Conservation (phyloP, 2,888 invertebrate species). For the Dichetophora obliterata region DNA sequence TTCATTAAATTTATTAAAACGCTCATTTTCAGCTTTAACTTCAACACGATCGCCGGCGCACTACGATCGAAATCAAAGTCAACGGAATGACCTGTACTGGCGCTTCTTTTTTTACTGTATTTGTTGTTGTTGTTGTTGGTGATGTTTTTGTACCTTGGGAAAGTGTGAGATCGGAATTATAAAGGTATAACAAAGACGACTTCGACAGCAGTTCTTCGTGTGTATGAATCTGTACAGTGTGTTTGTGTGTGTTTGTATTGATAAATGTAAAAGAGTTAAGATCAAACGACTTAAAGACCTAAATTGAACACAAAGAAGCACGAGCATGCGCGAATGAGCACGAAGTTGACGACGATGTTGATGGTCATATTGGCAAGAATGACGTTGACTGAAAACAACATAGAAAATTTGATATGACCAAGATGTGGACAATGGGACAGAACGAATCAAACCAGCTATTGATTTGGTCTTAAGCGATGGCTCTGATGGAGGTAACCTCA, state of each 20-base stretch:
- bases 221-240: background rate
- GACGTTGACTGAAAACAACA: conserved; percentile 5
- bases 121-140: conserved; percentile 16
- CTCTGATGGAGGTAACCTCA: too few relatives aligned
- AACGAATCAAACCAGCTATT: background rate
- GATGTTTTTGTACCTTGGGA: conserved; percentile 22
- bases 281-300: conserved; percentile 35
- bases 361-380: background rate
- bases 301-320: conserved; percentile 36
- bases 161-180: conserved; percentile 44
- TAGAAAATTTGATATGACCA: background rate
- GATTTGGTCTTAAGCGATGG: too few relatives aligned
- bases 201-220: background rate
- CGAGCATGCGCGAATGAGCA: conserved; percentile 36
- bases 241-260: background rate
- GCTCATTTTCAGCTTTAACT: conserved; percentile 49
- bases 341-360: background rate
- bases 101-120: conserved; percentile 48
- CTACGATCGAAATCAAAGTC: conserved; percentile 10
- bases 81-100: conserved; percentile 39
- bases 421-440: background rate
- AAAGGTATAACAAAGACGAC: conserved; percentile 21
- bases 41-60: conserved; percentile 22
- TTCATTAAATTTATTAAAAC: conserved; percentile 67
- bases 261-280: conserved; percentile 14